phyloP scores from a whole-genome alignment of 2,113 vertebrate genomes.

The Ptychochromis oligacanthus region DNA sequence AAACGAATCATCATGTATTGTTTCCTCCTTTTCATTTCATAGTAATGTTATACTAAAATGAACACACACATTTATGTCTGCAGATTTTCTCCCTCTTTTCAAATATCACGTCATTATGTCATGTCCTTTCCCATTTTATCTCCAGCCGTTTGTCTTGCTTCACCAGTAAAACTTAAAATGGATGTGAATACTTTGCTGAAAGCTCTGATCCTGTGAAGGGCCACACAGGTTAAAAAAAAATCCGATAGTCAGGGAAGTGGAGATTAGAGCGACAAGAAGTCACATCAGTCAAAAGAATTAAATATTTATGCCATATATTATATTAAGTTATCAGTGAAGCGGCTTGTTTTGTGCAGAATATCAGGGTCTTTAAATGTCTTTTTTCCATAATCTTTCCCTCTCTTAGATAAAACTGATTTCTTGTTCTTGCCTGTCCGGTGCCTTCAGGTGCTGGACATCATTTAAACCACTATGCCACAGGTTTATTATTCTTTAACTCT shows the following conservation, averaged over 20 bases:
- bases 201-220: neutral
- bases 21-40: neutral
- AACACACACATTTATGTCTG: neutral
- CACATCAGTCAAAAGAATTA: too few relatives aligned
- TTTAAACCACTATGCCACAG: neutral
- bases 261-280: neutral
- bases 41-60: neutral
- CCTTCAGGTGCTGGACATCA: neutral
- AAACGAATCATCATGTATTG: neutral
- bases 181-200: neutral
- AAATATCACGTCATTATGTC: neutral
- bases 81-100: neutral
- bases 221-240: too few relatives aligned
- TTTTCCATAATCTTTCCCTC: too few relatives aligned
- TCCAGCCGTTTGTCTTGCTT: neutral
- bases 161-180: neutral
- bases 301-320: too few relatives aligned
- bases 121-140: too few relatives aligned
- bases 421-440: fast-evolving
- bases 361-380: too few relatives aligned
- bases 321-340: too few relatives aligned
- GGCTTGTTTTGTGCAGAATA: too few relatives aligned
- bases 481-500: too few relatives aligned
- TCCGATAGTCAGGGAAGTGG: too few relatives aligned
- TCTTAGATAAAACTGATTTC: too few relatives aligned